A percentile compares a stretch with the other conserved stretches of the same genome.
These are phyloP conservation scores for Merops nubicus DNA, from an alignment of 2,113 vertebrate species.

Conservation along the genomic window DNA sequence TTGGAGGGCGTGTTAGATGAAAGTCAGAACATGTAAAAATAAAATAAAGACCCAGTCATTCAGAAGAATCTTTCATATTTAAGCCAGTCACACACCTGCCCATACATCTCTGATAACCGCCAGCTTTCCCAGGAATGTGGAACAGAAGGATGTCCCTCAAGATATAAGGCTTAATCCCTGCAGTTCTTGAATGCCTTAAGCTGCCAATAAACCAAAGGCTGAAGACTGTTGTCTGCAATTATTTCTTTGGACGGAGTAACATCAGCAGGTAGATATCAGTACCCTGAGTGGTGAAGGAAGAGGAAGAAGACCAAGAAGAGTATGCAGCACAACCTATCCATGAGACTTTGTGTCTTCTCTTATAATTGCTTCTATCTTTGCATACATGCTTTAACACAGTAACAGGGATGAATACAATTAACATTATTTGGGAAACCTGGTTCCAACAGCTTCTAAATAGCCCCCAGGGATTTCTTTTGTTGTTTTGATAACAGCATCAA, in stretches of 20 bases:
- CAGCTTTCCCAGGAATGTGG: not conserved
- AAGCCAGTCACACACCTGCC: not conserved
- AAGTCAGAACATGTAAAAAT: not conserved
- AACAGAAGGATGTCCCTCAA: not conserved
- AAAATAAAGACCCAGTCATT: not conserved
- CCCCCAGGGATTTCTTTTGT: slow-evolving; percentile 22
- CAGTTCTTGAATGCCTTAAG: not conserved
- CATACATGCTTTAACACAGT: not conserved
- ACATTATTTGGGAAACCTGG: not conserved
- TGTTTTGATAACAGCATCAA: slow-evolving; percentile 33
- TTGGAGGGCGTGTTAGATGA: not conserved
- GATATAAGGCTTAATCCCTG: not conserved
- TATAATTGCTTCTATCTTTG: not conserved
- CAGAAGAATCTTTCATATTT: not conserved
- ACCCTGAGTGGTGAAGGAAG: not conserved
- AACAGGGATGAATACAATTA: not conserved
- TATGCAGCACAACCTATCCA: rapidly evolving
- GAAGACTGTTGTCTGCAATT: not conserved
- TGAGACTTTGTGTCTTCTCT: rapidly evolving
- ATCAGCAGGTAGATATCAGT: not conserved
- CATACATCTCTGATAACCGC: not conserved
- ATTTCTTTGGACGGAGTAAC: not conserved
- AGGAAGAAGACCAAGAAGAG: not conserved
- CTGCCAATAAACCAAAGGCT: slow-evolving; percentile 3
- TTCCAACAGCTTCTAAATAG: not conserved